These are phyloP conservation scores for Sylvia borin DNA, from an alignment of 2,797 vertebrate species.

Conservation along the genomic window DNA sequence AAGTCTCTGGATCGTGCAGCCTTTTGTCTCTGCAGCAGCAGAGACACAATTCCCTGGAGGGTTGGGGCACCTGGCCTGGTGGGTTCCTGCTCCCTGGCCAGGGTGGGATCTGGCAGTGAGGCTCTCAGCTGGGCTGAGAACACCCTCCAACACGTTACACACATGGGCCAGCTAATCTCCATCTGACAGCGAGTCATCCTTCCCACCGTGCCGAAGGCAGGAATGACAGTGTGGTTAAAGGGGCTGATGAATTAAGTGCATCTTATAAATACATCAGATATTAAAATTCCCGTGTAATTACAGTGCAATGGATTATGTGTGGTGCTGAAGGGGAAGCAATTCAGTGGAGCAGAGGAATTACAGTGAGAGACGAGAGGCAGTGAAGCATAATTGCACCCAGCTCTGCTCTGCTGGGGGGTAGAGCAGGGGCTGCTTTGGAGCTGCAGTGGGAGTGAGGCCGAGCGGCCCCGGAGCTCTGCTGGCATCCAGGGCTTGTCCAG, in stretches of 20 bases:
- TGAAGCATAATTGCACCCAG: not conserved
- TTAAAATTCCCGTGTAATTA: constrained; percentile 55
- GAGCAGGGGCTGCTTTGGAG: not conserved
- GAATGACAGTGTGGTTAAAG: constrained; percentile 37
- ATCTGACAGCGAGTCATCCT: constrained; percentile 58
- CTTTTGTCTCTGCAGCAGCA: rapidly evolving
- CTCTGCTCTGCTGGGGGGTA: not conserved
- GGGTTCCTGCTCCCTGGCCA: not conserved
- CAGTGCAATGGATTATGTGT: constrained; percentile 46
- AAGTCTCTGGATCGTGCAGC: not conserved
- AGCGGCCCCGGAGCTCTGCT: rapidly evolving
- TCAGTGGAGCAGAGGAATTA: constrained; percentile 13
- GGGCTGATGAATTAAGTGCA: constrained; percentile 67
- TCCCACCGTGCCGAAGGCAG: not conserved
- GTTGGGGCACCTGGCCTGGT: rapidly evolving
- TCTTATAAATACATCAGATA: constrained; percentile 62
- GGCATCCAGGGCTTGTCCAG: not conserved
- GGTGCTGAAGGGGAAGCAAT: constrained; percentile 50
- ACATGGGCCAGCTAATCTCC: constrained; percentile 32
- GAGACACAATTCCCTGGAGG: rapidly evolving
- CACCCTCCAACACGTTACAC: not conserved
- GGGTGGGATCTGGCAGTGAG: not conserved
- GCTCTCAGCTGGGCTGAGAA: not conserved
- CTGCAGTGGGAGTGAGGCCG: rapidly evolving
- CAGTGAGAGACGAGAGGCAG: not conserved